Percentiles rank a stretch among this genome's conserved stretches.
Conservation (phyloP, 2,888 invertebrate genomes). For the Aethes cnicana region DNA sequence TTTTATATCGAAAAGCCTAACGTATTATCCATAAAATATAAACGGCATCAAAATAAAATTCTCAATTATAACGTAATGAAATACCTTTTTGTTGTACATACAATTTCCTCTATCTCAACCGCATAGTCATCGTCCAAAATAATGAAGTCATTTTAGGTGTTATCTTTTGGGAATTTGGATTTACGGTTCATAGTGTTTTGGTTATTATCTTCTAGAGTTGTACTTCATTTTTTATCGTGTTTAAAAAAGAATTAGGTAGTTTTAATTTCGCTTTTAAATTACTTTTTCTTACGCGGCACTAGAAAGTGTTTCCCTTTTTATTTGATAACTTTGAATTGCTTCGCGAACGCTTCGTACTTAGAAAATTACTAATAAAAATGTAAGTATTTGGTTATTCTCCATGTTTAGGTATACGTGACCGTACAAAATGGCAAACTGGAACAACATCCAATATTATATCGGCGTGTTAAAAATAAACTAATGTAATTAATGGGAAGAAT, state of each 20-base stretch:
- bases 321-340: conserved; percentile 48
- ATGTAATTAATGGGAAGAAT: conserved; percentile 48
- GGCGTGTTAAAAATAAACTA: conserved; percentile 34
- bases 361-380: conserved; percentile 41
- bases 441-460: conserved; percentile 40
- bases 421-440: conserved; percentile 43
- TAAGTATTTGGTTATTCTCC: conserved; percentile 25
- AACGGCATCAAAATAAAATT: conserved; percentile 23
- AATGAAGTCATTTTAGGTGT: conserved; percentile 36
- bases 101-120: conserved; percentile 42
- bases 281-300: conserved; percentile 44
- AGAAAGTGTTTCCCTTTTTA: conserved; percentile 41
- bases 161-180: conserved; percentile 39
- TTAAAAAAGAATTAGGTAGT: conserved; percentile 39
- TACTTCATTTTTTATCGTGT: conserved; percentile 52
- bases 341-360: conserved; percentile 70
- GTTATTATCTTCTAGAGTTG: conserved; percentile 42
- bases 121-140: conserved; percentile 62
- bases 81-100: conserved; percentile 33
- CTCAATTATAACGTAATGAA: conserved; percentile 21
- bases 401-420: conserved; percentile 37
- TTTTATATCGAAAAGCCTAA: conserved; percentile 26
- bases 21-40: conserved; percentile 22
- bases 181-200: conserved; percentile 39
- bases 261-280: conserved; percentile 51